Conservation (phyloP, 37 sponge, comb jelly and placozoan genomes). For the Hormiphora californensis region DNA sequence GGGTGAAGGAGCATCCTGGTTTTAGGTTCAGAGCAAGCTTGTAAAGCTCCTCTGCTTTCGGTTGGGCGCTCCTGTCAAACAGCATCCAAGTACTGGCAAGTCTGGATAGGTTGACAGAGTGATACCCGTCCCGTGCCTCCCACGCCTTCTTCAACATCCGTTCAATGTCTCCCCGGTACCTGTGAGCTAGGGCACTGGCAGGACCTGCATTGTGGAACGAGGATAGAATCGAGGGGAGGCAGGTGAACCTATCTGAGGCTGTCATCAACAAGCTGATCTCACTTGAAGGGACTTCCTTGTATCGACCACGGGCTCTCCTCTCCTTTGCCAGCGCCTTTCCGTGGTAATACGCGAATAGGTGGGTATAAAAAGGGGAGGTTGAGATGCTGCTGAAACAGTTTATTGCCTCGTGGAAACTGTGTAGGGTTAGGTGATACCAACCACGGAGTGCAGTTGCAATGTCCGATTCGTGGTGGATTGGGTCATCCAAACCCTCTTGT, state of each 20-base stretch:
- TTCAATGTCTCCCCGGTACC: not conserved
- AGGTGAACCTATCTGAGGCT: not conserved
- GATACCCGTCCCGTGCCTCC: slow-evolving; percentile 7
- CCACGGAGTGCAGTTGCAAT: not conserved
- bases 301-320: not conserved
- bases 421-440: not conserved
- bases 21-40: slow-evolving; percentile 9
- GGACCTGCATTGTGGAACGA: not conserved
- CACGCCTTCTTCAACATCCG: slow-evolving; percentile 11
- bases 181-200: not conserved
- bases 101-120: not conserved
- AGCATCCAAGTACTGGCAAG: not conserved
- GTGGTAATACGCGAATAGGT: slow-evolving; percentile 24
- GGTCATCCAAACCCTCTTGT: no score
- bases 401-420: slow-evolving; percentile 1
- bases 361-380: not conserved
- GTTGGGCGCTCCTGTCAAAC: not conserved
- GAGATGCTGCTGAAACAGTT: not conserved
- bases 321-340: slow-evolving; percentile 14
- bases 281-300: not conserved
- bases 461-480: no score
- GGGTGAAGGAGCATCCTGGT: slow-evolving; percentile 9
- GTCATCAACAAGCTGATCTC: not conserved
- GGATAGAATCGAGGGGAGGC: not conserved
- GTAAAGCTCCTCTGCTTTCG: slow-evolving; percentile 4